Evolutionary conservation across 2,113 vertebrate genomes (phyloP).

Genomic region (Petromus typicus): DNA sequence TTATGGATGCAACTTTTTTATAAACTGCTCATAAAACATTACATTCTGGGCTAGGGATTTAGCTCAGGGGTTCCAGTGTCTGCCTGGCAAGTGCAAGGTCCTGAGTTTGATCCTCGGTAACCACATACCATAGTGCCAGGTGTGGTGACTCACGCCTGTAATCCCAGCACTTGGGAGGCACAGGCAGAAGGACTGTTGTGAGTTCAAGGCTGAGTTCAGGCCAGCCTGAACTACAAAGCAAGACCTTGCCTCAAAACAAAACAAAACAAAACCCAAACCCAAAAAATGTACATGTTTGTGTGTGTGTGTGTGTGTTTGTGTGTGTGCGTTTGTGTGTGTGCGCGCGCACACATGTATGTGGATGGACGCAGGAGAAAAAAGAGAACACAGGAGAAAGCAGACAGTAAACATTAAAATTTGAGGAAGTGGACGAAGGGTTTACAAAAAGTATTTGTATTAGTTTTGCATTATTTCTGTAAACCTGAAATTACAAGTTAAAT

Average conservation of each 20-base stretch:
- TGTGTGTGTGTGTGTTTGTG: neutral
- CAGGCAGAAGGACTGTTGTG: too few species aligned
- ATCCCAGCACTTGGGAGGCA: too few species aligned
- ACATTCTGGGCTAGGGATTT: too few species aligned
- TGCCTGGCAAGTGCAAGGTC: too few species aligned
- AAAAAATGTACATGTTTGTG: neutral
- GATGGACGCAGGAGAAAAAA: neutral
- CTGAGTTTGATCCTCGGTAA: too few species aligned
- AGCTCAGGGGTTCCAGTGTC: too few species aligned
- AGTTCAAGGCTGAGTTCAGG: too few species aligned
- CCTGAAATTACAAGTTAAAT: conserved; percentile 5
- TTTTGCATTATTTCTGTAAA: neutral
- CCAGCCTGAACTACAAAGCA: too few species aligned
- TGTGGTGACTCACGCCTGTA: too few species aligned
- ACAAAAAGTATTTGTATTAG: neutral
- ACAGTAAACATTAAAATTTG: conserved; percentile 5
- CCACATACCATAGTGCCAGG: too few species aligned
- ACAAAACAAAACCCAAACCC: too few species aligned
- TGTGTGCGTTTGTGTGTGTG: neutral
- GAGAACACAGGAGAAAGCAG: neutral
- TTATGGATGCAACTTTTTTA: neutral
- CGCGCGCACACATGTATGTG: neutral
- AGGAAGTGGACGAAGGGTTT: neutral
- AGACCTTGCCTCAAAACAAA: too few species aligned
- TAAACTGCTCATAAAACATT: conserved; percentile 20